These are phyloP conservation scores for Sigmodon hispidus DNA, from an alignment of 2,113 vertebrate genomes.

Conservation along the genomic window DNA sequence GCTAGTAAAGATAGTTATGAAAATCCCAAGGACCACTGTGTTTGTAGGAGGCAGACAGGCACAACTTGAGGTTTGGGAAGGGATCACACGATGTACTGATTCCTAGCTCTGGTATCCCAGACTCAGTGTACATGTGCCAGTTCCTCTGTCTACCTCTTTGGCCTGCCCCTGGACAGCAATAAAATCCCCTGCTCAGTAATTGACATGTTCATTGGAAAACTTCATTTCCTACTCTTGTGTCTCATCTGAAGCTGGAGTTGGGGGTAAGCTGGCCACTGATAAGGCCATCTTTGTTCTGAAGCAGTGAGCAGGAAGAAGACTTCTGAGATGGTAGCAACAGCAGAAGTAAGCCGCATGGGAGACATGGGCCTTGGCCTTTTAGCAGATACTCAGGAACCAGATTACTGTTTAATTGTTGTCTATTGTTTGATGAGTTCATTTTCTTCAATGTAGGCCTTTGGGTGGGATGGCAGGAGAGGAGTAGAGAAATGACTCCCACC, in stretches of 20 bases:
- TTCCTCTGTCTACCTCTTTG: background rate
- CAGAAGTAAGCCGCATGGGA: background rate
- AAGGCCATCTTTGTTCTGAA: background rate
- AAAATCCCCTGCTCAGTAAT: background rate
- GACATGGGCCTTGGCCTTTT: background rate
- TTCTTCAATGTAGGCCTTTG: fast-evolving
- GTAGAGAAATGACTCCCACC: background rate
- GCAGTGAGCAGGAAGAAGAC: background rate
- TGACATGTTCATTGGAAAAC: background rate
- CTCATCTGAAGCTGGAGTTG: background rate
- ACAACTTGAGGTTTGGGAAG: no score
- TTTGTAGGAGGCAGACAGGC: background rate
- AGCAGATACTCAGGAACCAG: background rate
- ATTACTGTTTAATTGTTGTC: no score
- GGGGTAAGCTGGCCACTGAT: background rate
- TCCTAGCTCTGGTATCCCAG: background rate
- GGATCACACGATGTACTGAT: background rate
- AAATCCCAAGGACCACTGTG: background rate
- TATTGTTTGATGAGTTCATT: background rate
- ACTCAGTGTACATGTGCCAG: no score
- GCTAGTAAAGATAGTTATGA: background rate
- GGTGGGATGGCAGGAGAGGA: background rate
- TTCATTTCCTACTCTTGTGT: background rate
- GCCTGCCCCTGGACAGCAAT: background rate
- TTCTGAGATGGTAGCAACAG: background rate